phyloP scores from a whole-genome alignment of 1,140 invertebrate genomes.

The Danaus plexippus region DNA sequence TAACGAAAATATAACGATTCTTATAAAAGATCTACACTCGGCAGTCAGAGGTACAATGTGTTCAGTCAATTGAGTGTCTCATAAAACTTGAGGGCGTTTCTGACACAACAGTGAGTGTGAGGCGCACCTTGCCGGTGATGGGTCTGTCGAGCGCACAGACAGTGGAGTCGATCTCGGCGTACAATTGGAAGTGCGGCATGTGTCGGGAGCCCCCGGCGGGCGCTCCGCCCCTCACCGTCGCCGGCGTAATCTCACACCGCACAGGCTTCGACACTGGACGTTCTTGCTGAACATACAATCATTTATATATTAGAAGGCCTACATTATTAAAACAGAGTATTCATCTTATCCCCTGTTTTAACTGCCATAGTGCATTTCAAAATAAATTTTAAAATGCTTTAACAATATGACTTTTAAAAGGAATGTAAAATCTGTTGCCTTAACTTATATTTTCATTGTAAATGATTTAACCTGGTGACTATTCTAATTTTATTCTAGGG shows the following conservation, averaged over 20 bases:
- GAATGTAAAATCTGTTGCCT: no score
- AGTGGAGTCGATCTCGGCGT: slow-evolving; percentile 86
- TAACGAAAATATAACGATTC: no score
- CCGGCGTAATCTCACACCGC: slow-evolving; percentile 86
- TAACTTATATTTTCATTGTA: no score
- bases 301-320: not conserved
- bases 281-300: slow-evolving; percentile 31
- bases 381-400: not conserved
- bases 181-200: slow-evolving; percentile 87
- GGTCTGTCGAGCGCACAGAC: slow-evolving; percentile 88
- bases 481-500: no score
- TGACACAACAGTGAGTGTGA: not conserved
- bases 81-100: no score
- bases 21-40: no score
- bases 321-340: not conserved
- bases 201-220: slow-evolving; percentile 73
- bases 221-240: slow-evolving; percentile 79
- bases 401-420: no score
- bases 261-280: slow-evolving; percentile 72
- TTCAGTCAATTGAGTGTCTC: no score
- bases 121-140: slow-evolving; percentile 88
- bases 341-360: no score
- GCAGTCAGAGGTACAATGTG: no score
- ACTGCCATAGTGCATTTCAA: not conserved
- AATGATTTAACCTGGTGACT: no score